phyloP scores from a whole-genome alignment of 2,113 vertebrate species.

The Anolis sagrei region DNA sequence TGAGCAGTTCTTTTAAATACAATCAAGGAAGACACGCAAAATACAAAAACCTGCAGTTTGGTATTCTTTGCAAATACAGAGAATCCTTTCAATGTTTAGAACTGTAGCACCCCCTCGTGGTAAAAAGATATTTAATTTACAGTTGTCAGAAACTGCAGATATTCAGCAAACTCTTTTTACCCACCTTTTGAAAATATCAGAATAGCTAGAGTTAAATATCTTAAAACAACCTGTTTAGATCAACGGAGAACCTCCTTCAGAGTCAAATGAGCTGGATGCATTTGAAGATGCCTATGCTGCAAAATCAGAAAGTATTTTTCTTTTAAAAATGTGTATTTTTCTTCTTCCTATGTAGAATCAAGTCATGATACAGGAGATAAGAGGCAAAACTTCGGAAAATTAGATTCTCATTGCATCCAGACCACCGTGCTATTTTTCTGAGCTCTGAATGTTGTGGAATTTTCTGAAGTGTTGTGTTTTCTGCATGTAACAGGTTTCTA shows the following conservation, averaged over 20 bases:
- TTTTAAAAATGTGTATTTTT: background rate
- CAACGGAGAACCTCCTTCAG: background rate
- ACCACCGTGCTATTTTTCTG: background rate
- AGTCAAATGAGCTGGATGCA: background rate
- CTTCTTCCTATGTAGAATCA: background rate
- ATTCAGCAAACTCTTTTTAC: background rate
- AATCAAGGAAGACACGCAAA: background rate
- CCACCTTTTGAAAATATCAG: conserved; percentile 10
- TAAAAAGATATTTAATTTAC: background rate
- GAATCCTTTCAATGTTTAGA: conserved; percentile 57
- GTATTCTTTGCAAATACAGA: background rate
- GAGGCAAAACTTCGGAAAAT: too few relatives aligned
- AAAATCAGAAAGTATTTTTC: background rate
- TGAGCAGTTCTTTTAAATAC: conserved; percentile 21
- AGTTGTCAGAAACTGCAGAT: background rate
- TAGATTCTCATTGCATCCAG: background rate
- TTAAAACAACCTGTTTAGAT: background rate
- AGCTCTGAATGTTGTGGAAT: background rate
- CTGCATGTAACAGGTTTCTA: background rate
- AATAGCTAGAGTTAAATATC: background rate
- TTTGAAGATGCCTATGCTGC: background rate
- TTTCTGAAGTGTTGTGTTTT: background rate
- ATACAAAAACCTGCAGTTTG: background rate
- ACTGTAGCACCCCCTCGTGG: conserved; percentile 75
- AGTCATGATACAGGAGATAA: too few relatives aligned